phyloP scores from a whole-genome alignment of 2,113 vertebrate genomes.

The Hippoglossus stenolepis region DNA sequence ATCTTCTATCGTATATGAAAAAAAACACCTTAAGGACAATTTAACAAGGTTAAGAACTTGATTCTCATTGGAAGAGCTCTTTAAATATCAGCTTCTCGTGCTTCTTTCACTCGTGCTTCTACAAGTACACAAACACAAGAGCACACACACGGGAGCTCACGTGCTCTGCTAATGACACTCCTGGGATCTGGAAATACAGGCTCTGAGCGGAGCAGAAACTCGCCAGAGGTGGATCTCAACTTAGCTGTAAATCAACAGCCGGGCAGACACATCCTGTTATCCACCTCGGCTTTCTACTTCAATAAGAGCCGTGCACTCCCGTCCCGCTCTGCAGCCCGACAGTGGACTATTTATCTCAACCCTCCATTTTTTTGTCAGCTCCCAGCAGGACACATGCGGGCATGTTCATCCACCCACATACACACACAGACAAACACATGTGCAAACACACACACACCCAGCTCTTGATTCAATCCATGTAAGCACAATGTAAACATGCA shows the following conservation, averaged over 20 bases:
- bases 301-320: slow-evolving; percentile 7
- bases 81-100: not conserved
- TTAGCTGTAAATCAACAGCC: slow-evolving; percentile 60
- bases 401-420: slow-evolving; percentile 49
- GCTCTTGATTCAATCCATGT: slow-evolving; percentile 33
- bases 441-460: not conserved
- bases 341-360: slow-evolving; percentile 49
- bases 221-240: slow-evolving; percentile 38
- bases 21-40: not conserved
- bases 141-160: slow-evolving; percentile 3
- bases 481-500: slow-evolving; percentile 38
- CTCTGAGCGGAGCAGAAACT: slow-evolving; percentile 37
- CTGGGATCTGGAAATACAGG: slow-evolving; percentile 64
- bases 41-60: not conserved
- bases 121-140: slow-evolving; percentile 16
- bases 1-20: not conserved
- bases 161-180: slow-evolving; percentile 23
- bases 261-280: slow-evolving; percentile 34
- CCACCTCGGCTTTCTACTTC: slow-evolving; percentile 27
- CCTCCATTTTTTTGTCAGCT: slow-evolving; percentile 29
- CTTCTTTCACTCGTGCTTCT: slow-evolving; percentile 6
- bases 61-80: not conserved
- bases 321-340: slow-evolving; percentile 43
- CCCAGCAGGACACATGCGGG: slow-evolving; percentile 38
- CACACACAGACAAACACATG: slow-evolving; percentile 2